Percentiles rank a stretch among this genome's conserved stretches.
phyloP scores from a whole-genome alignment of 2,113 vertebrate species.

The Anthoscopus minutus region DNA sequence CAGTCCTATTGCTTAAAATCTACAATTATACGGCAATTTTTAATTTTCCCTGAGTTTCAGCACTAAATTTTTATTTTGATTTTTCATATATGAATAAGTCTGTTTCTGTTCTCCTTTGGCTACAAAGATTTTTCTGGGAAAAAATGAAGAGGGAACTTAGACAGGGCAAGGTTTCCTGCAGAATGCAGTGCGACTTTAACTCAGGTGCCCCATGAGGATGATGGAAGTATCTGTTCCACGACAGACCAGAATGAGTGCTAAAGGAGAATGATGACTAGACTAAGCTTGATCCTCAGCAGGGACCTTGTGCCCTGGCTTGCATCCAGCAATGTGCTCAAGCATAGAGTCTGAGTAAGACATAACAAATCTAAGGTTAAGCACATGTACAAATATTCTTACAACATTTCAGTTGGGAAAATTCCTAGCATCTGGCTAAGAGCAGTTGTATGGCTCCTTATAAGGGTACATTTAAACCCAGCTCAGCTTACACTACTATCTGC shows the following conservation, averaged over 20 bases:
- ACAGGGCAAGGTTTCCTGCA: background rate
- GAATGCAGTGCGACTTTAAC: fast-evolving
- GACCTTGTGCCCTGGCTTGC: background rate
- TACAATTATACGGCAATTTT: background rate
- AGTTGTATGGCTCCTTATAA: background rate
- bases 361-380: background rate
- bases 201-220: background rate
- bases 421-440: background rate
- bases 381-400: background rate
- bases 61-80: background rate
- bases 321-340: background rate
- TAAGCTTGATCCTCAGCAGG: background rate
- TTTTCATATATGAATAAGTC: background rate
- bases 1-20: background rate
- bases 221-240: background rate
- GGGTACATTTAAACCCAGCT: background rate
- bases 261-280: background rate
- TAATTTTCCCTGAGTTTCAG: background rate
- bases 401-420: background rate
- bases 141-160: background rate
- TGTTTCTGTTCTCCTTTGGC: background rate
- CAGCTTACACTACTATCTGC: background rate
- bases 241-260: background rate
- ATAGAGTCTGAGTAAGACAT: background rate
- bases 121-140: background rate